Conservation (phyloP, 2,797 vertebrate species). For the Thripadectes ignobilis region DNA sequence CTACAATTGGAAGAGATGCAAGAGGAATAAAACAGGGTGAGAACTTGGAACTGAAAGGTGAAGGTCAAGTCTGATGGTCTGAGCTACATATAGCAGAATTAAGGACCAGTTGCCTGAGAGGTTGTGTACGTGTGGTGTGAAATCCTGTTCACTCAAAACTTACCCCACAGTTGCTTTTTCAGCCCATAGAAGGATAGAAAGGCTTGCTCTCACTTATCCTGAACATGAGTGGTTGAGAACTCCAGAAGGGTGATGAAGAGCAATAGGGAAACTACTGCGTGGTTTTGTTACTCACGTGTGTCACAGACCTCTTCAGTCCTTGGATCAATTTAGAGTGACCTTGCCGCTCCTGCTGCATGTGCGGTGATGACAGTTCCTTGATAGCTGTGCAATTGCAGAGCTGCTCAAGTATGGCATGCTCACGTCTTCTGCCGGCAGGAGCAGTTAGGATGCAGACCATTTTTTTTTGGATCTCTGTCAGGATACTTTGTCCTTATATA, state of each 20-base stretch:
- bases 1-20: neutral
- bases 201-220: neutral
- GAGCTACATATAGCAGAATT: neutral
- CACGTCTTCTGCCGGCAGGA: neutral
- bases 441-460: neutral
- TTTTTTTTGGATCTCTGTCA: neutral
- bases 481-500: neutral
- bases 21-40: neutral
- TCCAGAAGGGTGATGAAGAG: neutral
- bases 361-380: neutral
- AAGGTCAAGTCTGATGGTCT: neutral
- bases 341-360: neutral
- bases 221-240: fast-evolving
- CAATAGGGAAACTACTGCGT: fast-evolving
- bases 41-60: neutral
- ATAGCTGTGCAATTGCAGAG: neutral
- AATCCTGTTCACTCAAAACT: fast-evolving
- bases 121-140: neutral
- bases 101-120: neutral
- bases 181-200: fast-evolving
- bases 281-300: neutral
- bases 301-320: neutral
- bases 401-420: neutral
- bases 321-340: neutral
- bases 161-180: neutral